These are phyloP conservation scores for Orthonyx spaldingii DNA, from an alignment of 2,113 vertebrate genomes.

Conservation along the genomic window DNA sequence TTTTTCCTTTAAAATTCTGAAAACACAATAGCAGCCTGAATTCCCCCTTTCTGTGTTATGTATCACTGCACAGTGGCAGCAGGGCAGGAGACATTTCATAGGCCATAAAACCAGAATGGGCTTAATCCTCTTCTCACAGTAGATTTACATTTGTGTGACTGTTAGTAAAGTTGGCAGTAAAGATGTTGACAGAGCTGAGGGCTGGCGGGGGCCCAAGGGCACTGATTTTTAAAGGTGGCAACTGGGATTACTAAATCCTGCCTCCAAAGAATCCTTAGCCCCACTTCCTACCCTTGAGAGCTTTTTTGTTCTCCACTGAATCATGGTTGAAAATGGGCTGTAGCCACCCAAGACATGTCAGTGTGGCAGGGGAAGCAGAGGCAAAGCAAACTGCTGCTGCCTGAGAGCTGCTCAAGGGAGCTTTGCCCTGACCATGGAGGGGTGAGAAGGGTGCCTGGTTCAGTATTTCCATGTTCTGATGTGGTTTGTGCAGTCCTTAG, in stretches of 20 bases:
- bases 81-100: conserved; percentile 11
- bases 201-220: conserved; percentile 44
- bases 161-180: conserved; percentile 49
- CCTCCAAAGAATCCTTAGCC: conserved; percentile 30
- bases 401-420: not conserved
- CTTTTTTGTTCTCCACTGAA: conserved; percentile 28
- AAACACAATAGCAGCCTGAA: not conserved
- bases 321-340: not conserved
- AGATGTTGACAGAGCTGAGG: conserved; percentile 42
- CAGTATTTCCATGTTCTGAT: not conserved
- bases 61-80: not conserved
- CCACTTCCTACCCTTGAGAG: conserved; percentile 5
- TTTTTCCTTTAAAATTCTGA: not conserved
- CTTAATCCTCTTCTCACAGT: conserved; percentile 53
- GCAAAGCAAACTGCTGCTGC: not conserved
- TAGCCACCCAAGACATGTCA: not conserved
- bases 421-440: fast-evolving
- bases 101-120: conserved; percentile 43
- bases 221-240: conserved; percentile 40
- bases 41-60: not conserved
- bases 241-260: not conserved
- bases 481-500: not conserved
- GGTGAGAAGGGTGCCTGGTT: not conserved
- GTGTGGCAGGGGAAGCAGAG: not conserved
- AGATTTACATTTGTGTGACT: conserved; percentile 52